Evolutionary conservation across 2,888 invertebrate genomes (phyloP), one percentile per base, ranked within the genome.

Genomic region (Sinelater perroti): DNA sequence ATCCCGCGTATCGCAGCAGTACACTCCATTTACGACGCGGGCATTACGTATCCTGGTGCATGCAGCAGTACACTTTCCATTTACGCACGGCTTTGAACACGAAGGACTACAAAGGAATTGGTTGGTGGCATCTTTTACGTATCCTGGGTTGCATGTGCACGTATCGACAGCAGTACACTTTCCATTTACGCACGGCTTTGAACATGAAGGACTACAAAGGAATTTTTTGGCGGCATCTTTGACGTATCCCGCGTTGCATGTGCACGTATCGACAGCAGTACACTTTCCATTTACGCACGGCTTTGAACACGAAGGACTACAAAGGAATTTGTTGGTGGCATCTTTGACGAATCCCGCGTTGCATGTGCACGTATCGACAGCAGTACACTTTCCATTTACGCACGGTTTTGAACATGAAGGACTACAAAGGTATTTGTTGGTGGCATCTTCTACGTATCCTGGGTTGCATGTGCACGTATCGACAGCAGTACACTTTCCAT

Each of bases 391-490:
- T 10, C 82, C 80, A 75, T 84, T 85, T 52, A 77, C 66, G 36
- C 86, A 86, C 49, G 76, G 76, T 2, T 75, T 74, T 4, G 70
- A 70, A 67, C 90, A 90, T 16, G 76, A 75, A 0, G 89, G 87
- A 0, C 81, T 68, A 64, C 90, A 90, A 69, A 13, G 40, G 26
- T 80, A 85, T 63, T 81, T 82, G 30, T 85, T 80, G 0, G 82
- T 80, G 0, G 78, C 73, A 69, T 42, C 42, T 46, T 85, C 70
- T 18, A 74, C 80, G 66, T 79, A 87, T 0, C 87, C 81, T 35
- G 81, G 75, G 69, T 82, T 83, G 68, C 91, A 91, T 3, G 82
- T 78, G 60, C 91, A 91, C 20, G 80, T 80, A 2, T 47, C 46
- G 1, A 53, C 51, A 4, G 11, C 30, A 1, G 35, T 18, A 21